Base-by-base conservation (phyloP, 2,113 vertebrate genomes). In the Fregata magnificens region DNA sequence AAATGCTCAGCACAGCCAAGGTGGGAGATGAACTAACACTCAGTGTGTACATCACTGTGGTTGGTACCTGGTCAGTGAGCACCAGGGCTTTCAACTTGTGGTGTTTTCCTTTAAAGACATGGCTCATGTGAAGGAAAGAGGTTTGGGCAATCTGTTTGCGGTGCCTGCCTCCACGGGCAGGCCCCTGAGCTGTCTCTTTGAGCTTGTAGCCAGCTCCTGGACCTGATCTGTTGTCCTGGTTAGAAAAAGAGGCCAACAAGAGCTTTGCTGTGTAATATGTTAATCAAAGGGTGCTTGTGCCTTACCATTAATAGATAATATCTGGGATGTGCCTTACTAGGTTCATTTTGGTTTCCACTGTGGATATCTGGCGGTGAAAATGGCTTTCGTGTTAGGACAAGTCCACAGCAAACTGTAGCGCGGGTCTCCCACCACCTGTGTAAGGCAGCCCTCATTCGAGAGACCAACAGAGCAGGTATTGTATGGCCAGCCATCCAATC, bases 341-440 rank as follows among this genome's bases (percentile, higher is more conserved):
- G 29, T 76, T 94, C n/a, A 61, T 86, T 94, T 91, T 95, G 73
- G 42, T 95, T 95, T 87, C 58, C 70, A 62, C n/a, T 4, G 62
- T 31, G 73, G 88, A 34, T 85, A 63, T 79, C 40, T 69, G 62
- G 84, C 44, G 53, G 42, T 72, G 45, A 85, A 79, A 89, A 69
- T 9, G 18, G n/a, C 5, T 79, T 91, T 95, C 5, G 0, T 69
- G 77, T 76, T 84, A 79, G 73, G 40, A 82, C 84, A 91, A 59
- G 86, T 47, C 72, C 36, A 12, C 13, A 40, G 55, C 72, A 49
- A 16, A 69, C 26, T 12, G 36, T 10, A 40, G 24, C 0, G 0
- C 4, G 19, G 10, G 17, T 91, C 58, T 92, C 52, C 76, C 49
- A 32, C 13, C 13, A 6, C 19, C 28, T 16, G 7, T 3, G 29